Evolutionary conservation across 1,140 invertebrate genomes (phyloP), one percentile per base, ranked within the genome.

Genomic region (Ooceraea biroi): DNA sequence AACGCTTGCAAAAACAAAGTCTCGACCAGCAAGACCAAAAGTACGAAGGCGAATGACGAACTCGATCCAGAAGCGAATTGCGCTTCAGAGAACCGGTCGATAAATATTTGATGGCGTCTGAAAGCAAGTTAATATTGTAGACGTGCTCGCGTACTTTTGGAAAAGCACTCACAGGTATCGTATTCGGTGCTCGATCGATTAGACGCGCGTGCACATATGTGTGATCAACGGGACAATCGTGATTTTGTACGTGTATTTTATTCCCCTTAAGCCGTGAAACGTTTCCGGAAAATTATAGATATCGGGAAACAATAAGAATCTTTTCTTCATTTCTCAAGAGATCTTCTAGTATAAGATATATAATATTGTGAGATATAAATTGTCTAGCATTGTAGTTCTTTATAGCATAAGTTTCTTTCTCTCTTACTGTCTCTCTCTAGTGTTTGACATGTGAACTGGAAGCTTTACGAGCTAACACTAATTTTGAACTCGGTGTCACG

Each of bases 41-140:
- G 72, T 46, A 73, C 44, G 52, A 44, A 63, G 12, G 50, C 25
- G 65, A 63, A 57, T 60, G 74, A 85, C 76, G 76, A 68, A 68
- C 60, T 76, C 30, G 22, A 30, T 77, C 22, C 27, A 10, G n/a
- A n/a, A n/a, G n/a, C 27, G 46, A 17, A 74, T n/a, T 30, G 57
- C 14, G 61, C 22, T 12, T n/a, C 36, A 17, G 22, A 58, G 61
- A 80, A 19, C 57, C 57, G 55, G 36, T 76, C 85, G 74, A 88
- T 91, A 88, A 91, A 91, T 91, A 85, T 91, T 90, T 90, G 76
- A 91, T 83, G 71, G 60, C 52, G 89, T 85, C 89, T 91, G 88
- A 91, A 85, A 91, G 91, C 91, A 88, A 85, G 85, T 88, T 90
- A 88, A 91, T 91, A 88, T 88, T 52, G 68, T 78, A 72, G 71